These are phyloP conservation scores for Coilia nasus DNA, from an alignment of 2,797 vertebrate genomes.

Conservation along the genomic window DNA sequence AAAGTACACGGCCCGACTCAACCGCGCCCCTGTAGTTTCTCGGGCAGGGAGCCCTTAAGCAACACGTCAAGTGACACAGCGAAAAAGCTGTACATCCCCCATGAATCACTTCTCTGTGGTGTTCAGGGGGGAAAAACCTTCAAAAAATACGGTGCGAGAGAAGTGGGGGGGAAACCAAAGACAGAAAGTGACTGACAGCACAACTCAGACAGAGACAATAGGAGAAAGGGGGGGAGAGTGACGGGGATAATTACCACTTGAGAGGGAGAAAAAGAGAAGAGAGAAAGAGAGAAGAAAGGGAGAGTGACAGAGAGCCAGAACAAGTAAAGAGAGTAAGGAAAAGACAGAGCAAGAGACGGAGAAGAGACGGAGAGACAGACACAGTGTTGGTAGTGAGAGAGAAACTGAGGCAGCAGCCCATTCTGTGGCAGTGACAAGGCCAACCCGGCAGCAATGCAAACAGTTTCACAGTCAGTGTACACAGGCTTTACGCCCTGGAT, in stretches of 20 bases:
- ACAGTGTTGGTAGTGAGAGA: neutral
- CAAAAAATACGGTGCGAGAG: too few relatives aligned
- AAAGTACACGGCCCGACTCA: too few relatives aligned
- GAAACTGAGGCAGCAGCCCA: neutral
- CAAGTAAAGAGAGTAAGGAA: constrained; percentile 16
- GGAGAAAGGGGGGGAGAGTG: neutral
- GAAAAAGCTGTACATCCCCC: too few relatives aligned
- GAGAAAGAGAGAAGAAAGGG: neutral
- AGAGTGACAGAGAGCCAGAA: neutral
- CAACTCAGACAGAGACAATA: too few relatives aligned
- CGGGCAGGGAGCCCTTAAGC: too few relatives aligned
- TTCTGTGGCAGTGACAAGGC: constrained; percentile 41
- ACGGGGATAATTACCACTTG: neutral
- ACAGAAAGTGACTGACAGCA: too few relatives aligned
- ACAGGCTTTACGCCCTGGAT: constrained; percentile 57
- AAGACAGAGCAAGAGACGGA: neutral
- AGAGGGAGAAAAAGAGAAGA: neutral
- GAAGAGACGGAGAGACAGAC: neutral
- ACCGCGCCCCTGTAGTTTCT: too few relatives aligned
- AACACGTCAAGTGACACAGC: too few relatives aligned
- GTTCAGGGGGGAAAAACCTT: too few relatives aligned
- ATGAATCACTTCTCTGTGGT: too few relatives aligned
- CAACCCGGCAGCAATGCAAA: constrained; percentile 56
- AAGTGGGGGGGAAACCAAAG: too few relatives aligned
- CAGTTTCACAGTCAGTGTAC: constrained; percentile 62